Evolutionary conservation across 2,113 vertebrate genomes (phyloP), one percentile per base, ranked within the genome.

Genomic region (Muntiacus reevesi): DNA sequence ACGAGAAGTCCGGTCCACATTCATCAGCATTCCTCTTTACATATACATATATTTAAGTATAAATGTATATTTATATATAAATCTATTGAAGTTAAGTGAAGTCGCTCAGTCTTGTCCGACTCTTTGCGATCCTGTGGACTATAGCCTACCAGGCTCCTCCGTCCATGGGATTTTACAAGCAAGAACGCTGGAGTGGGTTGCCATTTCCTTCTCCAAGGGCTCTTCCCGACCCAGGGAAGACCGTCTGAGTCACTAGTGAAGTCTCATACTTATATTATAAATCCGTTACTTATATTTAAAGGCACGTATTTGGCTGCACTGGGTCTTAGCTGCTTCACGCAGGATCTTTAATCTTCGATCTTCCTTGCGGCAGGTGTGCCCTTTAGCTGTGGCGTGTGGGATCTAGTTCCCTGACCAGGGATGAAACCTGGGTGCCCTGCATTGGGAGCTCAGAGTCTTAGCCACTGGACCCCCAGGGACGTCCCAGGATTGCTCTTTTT

Each of bases 361-460:
- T 74, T 25, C 11, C 0, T 43, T 43, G 2, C 3, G 25, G 21
- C 71, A n/a, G 0, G 21, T 43, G 21, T 12, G 71, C 5, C 27
- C 71, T 43, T 43, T 27, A 9, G 36, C 36, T 76, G 71, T 4
- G 71, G 6, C 71, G 14, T 0, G 1, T 14, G 36, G 36, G 40
- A 25, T 25, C 36, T 76, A 2, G 71, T 76, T 43, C 23, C 67
- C 23, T 25, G 6, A 43, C 71, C 36, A 27, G 71, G 36, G 36
- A 25, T 40, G 71, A 36, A 74, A 25, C 11, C 71, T 43, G 71
- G 2, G 6, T 40, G 36, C 71, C 6, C 36, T 74, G 71, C 5
- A 25, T 3, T 43, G 71, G 64, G 71, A 74, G 36, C 36, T 40
- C 6, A 1, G 36, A 40, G 36, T 74, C 36, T 43, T 36, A 25